These are phyloP conservation scores for Campaea margaritaria DNA, from an alignment of 2,888 invertebrate genomes.

Conservation along the genomic window DNA sequence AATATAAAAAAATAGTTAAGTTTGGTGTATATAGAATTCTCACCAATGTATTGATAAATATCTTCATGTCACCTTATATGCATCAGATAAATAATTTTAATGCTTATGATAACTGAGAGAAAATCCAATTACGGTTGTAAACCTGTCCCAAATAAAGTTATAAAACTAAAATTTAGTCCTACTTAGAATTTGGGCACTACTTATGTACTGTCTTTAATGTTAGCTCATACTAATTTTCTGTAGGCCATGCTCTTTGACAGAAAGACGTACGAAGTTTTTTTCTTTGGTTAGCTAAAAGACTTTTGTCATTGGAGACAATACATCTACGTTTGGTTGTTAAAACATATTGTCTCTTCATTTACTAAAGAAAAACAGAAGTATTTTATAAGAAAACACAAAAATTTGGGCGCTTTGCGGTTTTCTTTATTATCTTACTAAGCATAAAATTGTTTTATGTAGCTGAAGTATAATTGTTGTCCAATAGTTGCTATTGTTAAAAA, in stretches of 20 bases:
- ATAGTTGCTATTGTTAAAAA: too few species aligned
- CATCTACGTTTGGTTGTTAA: too few species aligned
- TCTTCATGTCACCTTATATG: conserved; percentile 25
- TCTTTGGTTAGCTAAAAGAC: neutral
- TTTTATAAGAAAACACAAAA: too few species aligned
- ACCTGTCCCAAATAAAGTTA: conserved; percentile 38
- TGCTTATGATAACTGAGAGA: conserved; percentile 29
- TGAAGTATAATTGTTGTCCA: too few species aligned
- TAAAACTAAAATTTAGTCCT: conserved; percentile 11
- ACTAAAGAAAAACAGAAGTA: too few species aligned
- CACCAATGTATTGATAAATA: neutral
- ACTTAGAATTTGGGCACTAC: conserved; percentile 25
- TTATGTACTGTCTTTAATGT: conserved; percentile 20
- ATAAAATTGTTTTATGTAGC: too few species aligned
- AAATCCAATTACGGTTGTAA: conserved; percentile 34
- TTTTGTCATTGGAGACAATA: neutral
- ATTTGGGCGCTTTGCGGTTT: too few species aligned
- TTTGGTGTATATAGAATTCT: neutral
- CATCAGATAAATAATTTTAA: conserved; percentile 13
- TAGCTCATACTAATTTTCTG: conserved; percentile 3
- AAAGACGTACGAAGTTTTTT: conserved; percentile 1
- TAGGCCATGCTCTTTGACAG: conserved; percentile 9
- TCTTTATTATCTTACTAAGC: too few species aligned
- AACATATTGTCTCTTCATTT: too few species aligned
- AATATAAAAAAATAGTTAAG: too few species aligned